Percentiles rank a stretch among this genome's conserved stretches.
phyloP scores from a whole-genome alignment of 2,113 vertebrate genomes.

The Phocoena phocoena region DNA sequence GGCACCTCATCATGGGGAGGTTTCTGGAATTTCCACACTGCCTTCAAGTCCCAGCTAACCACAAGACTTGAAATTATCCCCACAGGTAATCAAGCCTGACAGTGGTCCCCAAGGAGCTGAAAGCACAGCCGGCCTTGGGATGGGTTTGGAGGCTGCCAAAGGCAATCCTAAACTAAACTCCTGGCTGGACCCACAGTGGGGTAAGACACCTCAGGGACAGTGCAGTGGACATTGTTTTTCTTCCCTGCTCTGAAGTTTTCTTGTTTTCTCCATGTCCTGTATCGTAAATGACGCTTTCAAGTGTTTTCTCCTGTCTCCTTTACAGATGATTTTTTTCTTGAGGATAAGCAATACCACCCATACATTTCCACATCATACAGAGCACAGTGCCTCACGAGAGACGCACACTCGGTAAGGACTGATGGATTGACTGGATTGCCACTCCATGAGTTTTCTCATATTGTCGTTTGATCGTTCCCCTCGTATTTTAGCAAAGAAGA shows the following conservation, averaged over 20 bases:
- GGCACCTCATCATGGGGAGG: too few species aligned
- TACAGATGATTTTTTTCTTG: background rate
- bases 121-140: background rate
- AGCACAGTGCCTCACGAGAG: background rate
- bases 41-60: background rate
- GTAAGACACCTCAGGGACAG: background rate
- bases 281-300: background rate
- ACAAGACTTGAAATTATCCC: background rate
- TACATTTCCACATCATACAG: background rate
- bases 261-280: background rate
- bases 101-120: background rate
- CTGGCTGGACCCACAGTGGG: background rate
- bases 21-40: background rate
- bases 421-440: background rate
- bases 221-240: accelerated
- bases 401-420: background rate
- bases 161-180: background rate
- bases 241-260: background rate
- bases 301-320: too few species aligned
- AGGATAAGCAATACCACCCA: too few species aligned
- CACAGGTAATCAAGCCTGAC: background rate
- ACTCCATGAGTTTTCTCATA: background rate
- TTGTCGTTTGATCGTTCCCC: background rate
- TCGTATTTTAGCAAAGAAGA: background rate
- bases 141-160: background rate